phyloP scores from a whole-genome alignment of 2,113 vertebrate species.

The Petroica traversi region DNA sequence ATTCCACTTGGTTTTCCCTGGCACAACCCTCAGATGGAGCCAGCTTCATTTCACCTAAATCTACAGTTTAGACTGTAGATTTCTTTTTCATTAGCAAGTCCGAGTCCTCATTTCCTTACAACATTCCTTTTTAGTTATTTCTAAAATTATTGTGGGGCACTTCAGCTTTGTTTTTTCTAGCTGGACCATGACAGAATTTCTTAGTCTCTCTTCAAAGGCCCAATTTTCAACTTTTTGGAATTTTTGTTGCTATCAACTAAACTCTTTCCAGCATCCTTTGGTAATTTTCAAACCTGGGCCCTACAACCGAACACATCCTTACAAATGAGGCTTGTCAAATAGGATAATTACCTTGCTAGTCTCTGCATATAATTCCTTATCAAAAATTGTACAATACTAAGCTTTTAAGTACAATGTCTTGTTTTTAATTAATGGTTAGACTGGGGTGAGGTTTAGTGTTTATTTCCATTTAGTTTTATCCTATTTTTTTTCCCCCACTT shows the following conservation, averaged over 20 bases:
- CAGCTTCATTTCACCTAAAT: not conserved
- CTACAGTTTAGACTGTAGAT: not conserved
- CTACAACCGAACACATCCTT: not conserved
- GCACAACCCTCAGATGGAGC: not conserved
- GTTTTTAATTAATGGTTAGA: not conserved
- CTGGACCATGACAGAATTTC: not conserved
- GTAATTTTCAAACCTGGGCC: not conserved
- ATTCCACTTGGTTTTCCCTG: not conserved
- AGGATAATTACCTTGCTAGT: not conserved
- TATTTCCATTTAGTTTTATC: not conserved
- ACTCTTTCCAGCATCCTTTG: not conserved
- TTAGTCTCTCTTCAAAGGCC: not conserved
- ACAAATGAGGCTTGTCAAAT: conserved; percentile 20
- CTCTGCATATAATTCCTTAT: not conserved
- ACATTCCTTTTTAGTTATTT: not conserved
- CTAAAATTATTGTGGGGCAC: not conserved
- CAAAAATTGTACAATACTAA: not conserved
- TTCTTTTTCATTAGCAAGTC: not conserved
- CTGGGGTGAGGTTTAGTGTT: not conserved
- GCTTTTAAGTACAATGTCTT: not conserved
- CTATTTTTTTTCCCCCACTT: not conserved
- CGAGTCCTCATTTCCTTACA: not conserved
- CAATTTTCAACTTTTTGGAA: not conserved
- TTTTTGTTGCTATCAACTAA: not conserved
- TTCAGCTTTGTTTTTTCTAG: not conserved